These are phyloP conservation scores for Phenganax subtilis DNA, from an alignment of 92 coral and sea anemone genomes.

Conservation along the genomic window DNA sequence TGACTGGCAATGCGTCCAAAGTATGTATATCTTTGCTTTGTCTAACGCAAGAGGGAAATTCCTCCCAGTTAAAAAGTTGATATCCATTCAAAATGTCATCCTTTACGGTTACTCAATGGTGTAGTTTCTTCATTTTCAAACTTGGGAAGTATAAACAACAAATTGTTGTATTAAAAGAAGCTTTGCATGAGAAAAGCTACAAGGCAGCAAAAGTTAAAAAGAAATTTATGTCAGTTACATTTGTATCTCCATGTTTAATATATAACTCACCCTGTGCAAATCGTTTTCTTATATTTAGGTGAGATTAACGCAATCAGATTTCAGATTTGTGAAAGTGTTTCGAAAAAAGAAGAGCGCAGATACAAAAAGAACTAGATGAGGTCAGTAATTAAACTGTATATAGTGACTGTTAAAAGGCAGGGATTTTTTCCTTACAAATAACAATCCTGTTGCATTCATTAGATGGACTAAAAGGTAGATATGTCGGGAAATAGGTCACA, in stretches of 20 bases:
- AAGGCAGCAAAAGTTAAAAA: constrained; percentile 46
- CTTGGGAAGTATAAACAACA: constrained; percentile 78
- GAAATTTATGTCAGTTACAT: neutral
- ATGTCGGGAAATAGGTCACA: too few species aligned
- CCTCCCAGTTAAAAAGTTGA: too few species aligned
- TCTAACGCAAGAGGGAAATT: too few species aligned
- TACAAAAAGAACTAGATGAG: constrained; percentile 97
- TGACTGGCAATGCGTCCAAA: too few species aligned
- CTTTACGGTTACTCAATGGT: too few species aligned
- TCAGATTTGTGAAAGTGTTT: constrained; percentile 92
- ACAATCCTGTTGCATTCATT: too few species aligned
- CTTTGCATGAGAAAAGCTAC: constrained; percentile 77
- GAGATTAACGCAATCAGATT: constrained; percentile 88
- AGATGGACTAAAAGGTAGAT: too few species aligned
- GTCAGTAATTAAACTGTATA: constrained; percentile 31
- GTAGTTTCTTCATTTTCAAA: constrained; percentile 23
- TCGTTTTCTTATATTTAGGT: constrained; percentile 49
- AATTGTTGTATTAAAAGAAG: constrained; percentile 71
- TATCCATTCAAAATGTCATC: neutral
- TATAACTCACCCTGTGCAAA: too few species aligned
- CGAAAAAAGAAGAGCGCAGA: constrained; percentile 93
- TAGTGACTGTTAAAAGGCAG: neutral
- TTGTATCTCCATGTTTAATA: neutral
- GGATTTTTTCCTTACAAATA: too few species aligned
- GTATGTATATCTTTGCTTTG: too few species aligned